These are phyloP conservation scores for Dasypolia templi DNA, from an alignment of 2,888 invertebrate genomes.

Conservation along the genomic window DNA sequence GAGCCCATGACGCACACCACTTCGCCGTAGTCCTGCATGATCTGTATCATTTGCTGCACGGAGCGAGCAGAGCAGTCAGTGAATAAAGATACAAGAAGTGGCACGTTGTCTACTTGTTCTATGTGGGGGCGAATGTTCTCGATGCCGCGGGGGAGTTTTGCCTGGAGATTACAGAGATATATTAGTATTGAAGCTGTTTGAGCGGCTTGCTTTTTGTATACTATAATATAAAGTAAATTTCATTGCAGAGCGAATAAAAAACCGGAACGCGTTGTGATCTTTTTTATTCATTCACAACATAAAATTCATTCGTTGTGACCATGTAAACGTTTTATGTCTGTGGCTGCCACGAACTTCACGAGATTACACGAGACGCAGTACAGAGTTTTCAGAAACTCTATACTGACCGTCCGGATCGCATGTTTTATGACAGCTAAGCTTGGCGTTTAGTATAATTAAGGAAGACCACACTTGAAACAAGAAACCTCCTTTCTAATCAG, in stretches of 20 bases:
- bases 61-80: conserved; percentile 99
- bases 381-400: no score
- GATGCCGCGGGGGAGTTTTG: conserved; percentile 98
- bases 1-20: conserved; percentile 98
- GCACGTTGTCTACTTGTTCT: conserved; percentile 99
- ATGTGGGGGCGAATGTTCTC: conserved; percentile 99
- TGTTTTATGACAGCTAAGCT: no score
- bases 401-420: no score
- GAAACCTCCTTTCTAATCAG: no score
- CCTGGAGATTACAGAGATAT: conserved; percentile 86
- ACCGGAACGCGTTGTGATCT: neutral
- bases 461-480: no score
- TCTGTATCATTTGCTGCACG: conserved; percentile 97
- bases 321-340: no score
- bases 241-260: neutral
- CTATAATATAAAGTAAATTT: no score
- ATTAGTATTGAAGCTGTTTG: neutral
- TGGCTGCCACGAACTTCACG: no score
- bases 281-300: neutral
- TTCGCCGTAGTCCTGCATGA: conserved; percentile 99
- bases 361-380: no score
- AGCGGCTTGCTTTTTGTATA: no score
- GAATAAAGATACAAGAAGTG: conserved; percentile 98
- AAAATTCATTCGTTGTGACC: no score
- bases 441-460: no score